Evolutionary conservation across 2,888 invertebrate species (phyloP), one percentile per base, ranked within the genome.

Genomic region (Carcina quercana): DNA sequence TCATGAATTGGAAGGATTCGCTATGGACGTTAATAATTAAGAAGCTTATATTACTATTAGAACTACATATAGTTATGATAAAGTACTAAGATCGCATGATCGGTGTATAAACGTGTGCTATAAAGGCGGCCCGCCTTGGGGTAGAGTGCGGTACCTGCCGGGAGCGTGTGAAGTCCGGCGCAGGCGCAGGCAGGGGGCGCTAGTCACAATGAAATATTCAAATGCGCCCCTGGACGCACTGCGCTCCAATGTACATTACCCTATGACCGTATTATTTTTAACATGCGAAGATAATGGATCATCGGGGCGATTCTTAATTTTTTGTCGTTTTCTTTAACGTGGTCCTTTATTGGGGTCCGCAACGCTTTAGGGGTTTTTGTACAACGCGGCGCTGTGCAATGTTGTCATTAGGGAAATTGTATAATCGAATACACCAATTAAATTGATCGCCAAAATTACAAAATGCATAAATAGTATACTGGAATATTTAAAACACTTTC

Each of bases 181-280:
- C 71, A 56, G 8, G 58, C n/a, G n/a, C n/a, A n/a, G 61, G 68
- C 70, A 67, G 62, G 78, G 74, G 66, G 57, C 43, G 41, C 45
- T 17, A 44, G 35, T 38, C 51, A 74, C 69, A 78, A 79, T 62
- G 53, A 47, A 53, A 72, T 78, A 83, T 83, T 83, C 78, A 75
- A 78, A 79, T 79, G 61, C 79, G 70, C 80, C 74, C 80, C 69
- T 83, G 82, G 83, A 82, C 83, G 73, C 56, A 68, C 67, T 75
- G 66, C 68, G 71, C 74, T 72, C 79, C 73, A 82, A 80, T 80
- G 74, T 75, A 53, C 75, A 72, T 69, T 75, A 74, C 83, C 78
- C 82, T 76, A 82, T 76, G 79, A 78, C 80, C 80, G 71, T 79
- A 82, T 82, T 82, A 82, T 83, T 83, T 83, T 75, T 80, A 82